These are phyloP conservation scores for Masticophis lateralis DNA, from an alignment of 2,797 vertebrate genomes.

Conservation along the genomic window DNA sequence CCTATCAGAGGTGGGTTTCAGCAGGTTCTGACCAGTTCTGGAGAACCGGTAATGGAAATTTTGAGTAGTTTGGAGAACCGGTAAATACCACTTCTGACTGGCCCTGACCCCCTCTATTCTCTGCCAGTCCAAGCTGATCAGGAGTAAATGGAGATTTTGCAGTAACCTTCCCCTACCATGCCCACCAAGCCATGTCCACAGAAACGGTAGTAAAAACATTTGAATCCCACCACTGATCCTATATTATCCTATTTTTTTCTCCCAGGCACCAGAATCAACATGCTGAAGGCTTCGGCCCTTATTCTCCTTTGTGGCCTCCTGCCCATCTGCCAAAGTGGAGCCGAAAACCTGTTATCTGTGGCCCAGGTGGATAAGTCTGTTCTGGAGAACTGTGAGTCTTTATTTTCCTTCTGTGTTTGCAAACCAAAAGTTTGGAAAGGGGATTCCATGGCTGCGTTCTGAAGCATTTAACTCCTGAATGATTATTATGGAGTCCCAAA, in stretches of 20 bases:
- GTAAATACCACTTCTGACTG: too few species aligned
- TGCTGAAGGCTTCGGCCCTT: slow-evolving; percentile 19
- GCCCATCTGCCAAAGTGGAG: slow-evolving; percentile 43
- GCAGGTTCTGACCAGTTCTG: too few species aligned
- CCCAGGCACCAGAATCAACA: not conserved
- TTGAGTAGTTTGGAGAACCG: too few species aligned
- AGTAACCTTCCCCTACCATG: too few species aligned
- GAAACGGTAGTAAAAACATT: too few species aligned
- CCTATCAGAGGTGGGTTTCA: too few species aligned
- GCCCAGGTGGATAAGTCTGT: slow-evolving; percentile 7
- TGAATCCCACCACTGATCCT: too few species aligned
- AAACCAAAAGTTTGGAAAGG: not conserved
- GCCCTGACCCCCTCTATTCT: too few species aligned
- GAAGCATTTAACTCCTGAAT: not conserved
- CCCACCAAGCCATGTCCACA: too few species aligned
- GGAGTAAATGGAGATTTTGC: too few species aligned
- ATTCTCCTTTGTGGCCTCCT: slow-evolving; percentile 62
- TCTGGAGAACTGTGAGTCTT: slow-evolving; percentile 57
- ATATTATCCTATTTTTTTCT: not conserved
- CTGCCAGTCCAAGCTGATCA: too few species aligned
- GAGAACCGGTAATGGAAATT: too few species aligned
- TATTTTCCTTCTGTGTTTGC: not conserved
- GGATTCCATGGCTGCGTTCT: not conserved
- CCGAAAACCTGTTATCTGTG: not conserved
- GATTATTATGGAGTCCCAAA: not conserved